A percentile compares a stretch with the other conserved stretches of the same genome.
Conservation (phyloP, 2,888 invertebrate genomes). For the Argyresthia albistria region DNA sequence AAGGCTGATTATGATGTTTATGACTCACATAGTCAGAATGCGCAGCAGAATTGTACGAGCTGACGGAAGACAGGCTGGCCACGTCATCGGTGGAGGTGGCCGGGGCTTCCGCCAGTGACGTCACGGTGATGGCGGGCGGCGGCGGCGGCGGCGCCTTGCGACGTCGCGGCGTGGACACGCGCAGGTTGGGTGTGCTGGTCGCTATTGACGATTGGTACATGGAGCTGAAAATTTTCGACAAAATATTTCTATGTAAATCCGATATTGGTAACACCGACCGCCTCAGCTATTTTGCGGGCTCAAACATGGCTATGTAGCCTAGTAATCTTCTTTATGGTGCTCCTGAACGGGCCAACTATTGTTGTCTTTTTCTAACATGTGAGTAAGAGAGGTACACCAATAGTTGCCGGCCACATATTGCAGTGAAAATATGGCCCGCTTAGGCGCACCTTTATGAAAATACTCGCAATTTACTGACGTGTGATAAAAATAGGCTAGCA, state of each 20-base stretch:
- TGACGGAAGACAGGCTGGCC: conserved; percentile 55
- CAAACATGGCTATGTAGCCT: no score
- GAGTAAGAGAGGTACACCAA: no score
- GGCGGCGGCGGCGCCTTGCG: conserved; percentile 81
- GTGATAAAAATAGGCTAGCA: no score
- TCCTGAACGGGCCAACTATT: no score
- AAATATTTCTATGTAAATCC: background rate
- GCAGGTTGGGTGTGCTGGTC: conserved; percentile 38
- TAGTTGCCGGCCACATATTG: no score
- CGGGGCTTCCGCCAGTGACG: conserved; percentile 20
- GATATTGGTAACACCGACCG: background rate
- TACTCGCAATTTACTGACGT: no score
- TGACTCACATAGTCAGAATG: conserved; percentile 49
- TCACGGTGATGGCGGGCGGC: conserved; percentile 38
- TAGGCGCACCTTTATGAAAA: no score
- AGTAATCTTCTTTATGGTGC: no score
- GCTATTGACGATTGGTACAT: conserved; percentile 48
- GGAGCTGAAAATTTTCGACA: conserved; percentile 22
- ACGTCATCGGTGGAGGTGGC: conserved; percentile 55
- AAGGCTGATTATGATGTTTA: background rate
- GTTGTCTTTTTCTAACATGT: no score
- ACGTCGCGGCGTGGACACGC: conserved; percentile 55
- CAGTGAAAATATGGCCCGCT: no score
- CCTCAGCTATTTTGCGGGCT: no score
- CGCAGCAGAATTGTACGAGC: conserved; percentile 53